Percentiles rank a stretch among this genome's conserved stretches.
Evolutionary conservation across 2,888 invertebrate species (phyloP).

Genomic region (Watsonalla binaria): DNA sequence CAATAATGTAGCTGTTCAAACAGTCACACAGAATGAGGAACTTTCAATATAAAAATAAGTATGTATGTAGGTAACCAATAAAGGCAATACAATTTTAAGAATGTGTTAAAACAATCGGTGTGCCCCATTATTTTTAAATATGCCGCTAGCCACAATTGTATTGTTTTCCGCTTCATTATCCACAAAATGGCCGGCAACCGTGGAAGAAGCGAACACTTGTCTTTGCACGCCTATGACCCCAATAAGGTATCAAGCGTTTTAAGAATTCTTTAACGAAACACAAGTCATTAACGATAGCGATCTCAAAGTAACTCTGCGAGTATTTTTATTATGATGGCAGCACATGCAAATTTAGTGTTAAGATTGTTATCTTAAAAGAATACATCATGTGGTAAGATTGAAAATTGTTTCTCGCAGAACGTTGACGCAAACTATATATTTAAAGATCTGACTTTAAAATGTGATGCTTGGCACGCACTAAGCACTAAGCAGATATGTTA

Average conservation of each 20-base stretch:
- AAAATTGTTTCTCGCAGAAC: too few species aligned
- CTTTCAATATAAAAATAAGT: too few species aligned
- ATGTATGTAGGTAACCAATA: too few species aligned
- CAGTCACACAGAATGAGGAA: too few species aligned
- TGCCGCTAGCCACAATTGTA: conserved; percentile 16
- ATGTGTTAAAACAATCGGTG: neutral
- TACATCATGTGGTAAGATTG: neutral
- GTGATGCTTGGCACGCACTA: too few species aligned
- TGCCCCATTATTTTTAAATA: conserved; percentile 1
- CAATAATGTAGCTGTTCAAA: too few species aligned
- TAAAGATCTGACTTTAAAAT: too few species aligned
- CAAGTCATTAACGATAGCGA: conserved; percentile 6
- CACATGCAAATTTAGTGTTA: neutral
- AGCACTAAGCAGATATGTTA: too few species aligned
- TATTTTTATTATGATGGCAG: neutral
- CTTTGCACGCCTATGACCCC: conserved; percentile 35
- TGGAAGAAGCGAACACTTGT: conserved; percentile 18
- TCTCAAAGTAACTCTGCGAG: neutral
- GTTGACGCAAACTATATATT: too few species aligned
- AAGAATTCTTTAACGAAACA: conserved; percentile 1
- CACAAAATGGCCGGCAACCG: conserved; percentile 24
- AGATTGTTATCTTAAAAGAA: neutral
- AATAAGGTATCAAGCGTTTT: conserved; percentile 21
- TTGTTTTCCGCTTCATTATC: conserved; percentile 21
- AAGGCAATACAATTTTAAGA: too few species aligned